Conservation (phyloP, 2,888 invertebrate species). For the Aphidoletes aphidimyza region DNA sequence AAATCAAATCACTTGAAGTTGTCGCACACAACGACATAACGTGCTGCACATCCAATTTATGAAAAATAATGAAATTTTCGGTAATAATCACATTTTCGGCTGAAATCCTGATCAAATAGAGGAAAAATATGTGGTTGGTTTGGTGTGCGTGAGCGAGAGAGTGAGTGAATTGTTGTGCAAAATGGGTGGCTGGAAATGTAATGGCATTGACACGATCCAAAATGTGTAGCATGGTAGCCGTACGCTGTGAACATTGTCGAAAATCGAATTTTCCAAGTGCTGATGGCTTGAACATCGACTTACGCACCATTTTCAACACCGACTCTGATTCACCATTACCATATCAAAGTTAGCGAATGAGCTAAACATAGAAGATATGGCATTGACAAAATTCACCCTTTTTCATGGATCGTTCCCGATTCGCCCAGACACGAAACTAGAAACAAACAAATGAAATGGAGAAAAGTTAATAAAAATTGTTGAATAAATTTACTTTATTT, state of each 20-base stretch:
- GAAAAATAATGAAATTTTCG: conserved; percentile 13
- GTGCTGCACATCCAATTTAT: not conserved
- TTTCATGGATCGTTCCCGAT: conserved; percentile 9
- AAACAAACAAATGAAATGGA: conserved; percentile 20
- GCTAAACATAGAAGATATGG: no score
- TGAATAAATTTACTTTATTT: conserved; percentile 10
- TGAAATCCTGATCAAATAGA: not conserved
- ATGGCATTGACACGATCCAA: no score
- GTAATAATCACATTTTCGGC: not conserved
- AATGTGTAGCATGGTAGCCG: no score
- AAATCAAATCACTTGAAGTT: no score
- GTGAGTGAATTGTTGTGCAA: not conserved
- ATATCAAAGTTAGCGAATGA: conserved; percentile 19
- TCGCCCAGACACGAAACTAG: not conserved
- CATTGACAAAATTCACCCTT: conserved; percentile 28
- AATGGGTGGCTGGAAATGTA: no score
- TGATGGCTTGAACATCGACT: not conserved
- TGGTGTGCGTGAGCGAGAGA: no score
- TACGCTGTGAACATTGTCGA: not conserved
- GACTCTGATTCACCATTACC: not conserved
- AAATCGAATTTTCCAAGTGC: not conserved
- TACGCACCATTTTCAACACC: not conserved
- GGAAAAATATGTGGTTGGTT: not conserved
- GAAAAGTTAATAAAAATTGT: conserved; percentile 49
- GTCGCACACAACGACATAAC: not conserved